These are phyloP conservation scores for Fratercula arctica DNA, from an alignment of 2,797 vertebrate species.

Conservation along the genomic window DNA sequence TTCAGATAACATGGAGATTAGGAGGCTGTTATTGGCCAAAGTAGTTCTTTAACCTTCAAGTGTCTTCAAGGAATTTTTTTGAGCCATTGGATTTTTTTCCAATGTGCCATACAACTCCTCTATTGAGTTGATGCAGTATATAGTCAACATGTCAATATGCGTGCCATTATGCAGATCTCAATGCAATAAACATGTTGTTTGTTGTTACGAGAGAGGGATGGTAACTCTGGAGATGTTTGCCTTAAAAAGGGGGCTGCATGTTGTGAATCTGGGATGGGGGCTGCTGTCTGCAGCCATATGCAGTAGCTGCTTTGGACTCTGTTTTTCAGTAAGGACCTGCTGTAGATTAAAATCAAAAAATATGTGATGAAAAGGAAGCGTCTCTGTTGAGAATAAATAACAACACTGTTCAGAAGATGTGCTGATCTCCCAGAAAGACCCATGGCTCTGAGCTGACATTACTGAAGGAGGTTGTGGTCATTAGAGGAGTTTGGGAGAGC, in stretches of 20 bases:
- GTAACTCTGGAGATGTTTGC: neutral
- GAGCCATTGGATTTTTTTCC: neutral
- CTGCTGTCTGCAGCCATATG: neutral
- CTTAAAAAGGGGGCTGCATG: neutral
- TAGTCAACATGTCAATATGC: neutral
- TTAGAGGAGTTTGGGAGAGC: neutral
- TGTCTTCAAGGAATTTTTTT: neutral
- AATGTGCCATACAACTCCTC: neutral
- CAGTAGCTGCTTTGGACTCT: slow-evolving; percentile 1
- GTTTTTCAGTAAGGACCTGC: neutral
- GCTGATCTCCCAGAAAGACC: neutral
- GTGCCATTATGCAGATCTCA: neutral
- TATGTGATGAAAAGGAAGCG: slow-evolving; percentile 20
- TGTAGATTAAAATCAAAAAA: slow-evolving; percentile 28
- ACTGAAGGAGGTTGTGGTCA: neutral
- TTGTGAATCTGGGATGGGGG: neutral
- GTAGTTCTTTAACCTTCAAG: neutral
- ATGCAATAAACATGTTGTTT: neutral
- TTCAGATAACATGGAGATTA: neutral
- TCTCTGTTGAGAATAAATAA: slow-evolving; percentile 27
- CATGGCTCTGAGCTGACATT: neutral
- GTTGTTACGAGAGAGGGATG: neutral
- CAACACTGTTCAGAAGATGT: neutral
- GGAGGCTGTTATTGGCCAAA: neutral
- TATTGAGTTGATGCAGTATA: neutral